These are phyloP conservation scores for Grapholita molesta DNA, from an alignment of 1,140 invertebrate genomes.

Conservation along the genomic window DNA sequence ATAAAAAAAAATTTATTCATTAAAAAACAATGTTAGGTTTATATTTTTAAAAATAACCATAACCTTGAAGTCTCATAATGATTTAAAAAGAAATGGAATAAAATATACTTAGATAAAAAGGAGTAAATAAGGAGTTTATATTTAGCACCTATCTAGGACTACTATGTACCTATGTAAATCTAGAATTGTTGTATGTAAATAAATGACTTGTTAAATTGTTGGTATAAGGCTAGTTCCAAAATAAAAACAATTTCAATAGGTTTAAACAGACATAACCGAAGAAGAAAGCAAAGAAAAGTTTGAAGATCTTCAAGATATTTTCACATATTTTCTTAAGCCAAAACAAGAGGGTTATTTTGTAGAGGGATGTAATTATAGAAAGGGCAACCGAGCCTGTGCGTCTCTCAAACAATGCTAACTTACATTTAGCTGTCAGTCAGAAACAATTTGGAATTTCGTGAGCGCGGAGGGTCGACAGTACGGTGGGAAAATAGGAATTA, in stretches of 20 bases:
- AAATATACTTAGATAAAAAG: no score
- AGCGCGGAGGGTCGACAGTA: slow-evolving; percentile 62
- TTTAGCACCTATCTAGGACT: no score
- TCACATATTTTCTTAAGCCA: background rate
- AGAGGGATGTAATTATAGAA: slow-evolving; percentile 66
- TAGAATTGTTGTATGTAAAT: no score
- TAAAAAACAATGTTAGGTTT: background rate
- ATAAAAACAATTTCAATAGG: no score
- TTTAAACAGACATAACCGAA: no score
- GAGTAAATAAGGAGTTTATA: no score
- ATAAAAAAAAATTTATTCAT: background rate
- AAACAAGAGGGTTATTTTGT: slow-evolving; percentile 30
- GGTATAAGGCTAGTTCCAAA: no score
- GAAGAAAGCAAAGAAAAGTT: background rate
- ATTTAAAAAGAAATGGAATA: no score
- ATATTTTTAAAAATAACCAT: no score
- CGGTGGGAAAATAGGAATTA: slow-evolving; percentile 36
- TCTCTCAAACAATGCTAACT: slow-evolving; percentile 75
- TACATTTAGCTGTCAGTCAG: slow-evolving; percentile 77
- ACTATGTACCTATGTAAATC: no score
- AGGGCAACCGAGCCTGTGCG: slow-evolving; percentile 58
- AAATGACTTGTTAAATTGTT: no score
- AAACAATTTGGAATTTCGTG: slow-evolving; percentile 77
- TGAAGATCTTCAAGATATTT: background rate
- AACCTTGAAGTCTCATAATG: no score